These are phyloP conservation scores for Bruchidius siliquastri DNA, from an alignment of 2,888 invertebrate genomes.

Conservation along the genomic window DNA sequence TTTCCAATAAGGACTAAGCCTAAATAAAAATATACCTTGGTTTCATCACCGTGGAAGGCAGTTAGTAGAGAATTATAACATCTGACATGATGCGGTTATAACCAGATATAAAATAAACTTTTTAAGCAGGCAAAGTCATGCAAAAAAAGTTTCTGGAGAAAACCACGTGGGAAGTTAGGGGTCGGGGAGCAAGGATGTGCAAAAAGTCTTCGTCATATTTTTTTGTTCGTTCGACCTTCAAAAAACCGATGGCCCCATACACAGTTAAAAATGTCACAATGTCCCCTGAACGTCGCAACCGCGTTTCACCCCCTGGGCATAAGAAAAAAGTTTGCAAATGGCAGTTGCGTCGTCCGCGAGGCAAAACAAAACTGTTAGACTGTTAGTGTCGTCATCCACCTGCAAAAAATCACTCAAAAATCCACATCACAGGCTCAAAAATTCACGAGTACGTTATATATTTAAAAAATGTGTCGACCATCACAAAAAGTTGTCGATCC, in stretches of 20 bases:
- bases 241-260: constrained; percentile 71
- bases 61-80: constrained; percentile 1
- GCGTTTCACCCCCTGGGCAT: constrained; percentile 42
- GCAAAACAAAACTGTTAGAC: constrained; percentile 15
- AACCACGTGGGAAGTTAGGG: constrained; percentile 49
- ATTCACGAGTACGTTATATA: constrained; percentile 10
- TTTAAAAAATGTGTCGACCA: neutral
- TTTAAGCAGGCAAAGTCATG: constrained; percentile 68
- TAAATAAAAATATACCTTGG: neutral
- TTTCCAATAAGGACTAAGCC: too few species aligned
- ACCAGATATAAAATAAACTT: constrained; percentile 53
- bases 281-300: constrained; percentile 49
- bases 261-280: constrained; percentile 84
- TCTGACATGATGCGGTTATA: constrained; percentile 30
- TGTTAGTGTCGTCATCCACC: constrained; percentile 36
- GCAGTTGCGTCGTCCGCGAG: neutral
- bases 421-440: constrained; percentile 38
- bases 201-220: constrained; percentile 47
- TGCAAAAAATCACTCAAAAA: constrained; percentile 48
- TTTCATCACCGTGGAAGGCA: neutral
- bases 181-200: constrained; percentile 65
- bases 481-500: constrained; percentile 22
- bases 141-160: constrained; percentile 48
- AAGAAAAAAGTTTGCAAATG: neutral
- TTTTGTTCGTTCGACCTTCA: constrained; percentile 64